Evolutionary conservation across 2,113 vertebrate genomes (phyloP).

Genomic region (Ptyas mucosa): DNA sequence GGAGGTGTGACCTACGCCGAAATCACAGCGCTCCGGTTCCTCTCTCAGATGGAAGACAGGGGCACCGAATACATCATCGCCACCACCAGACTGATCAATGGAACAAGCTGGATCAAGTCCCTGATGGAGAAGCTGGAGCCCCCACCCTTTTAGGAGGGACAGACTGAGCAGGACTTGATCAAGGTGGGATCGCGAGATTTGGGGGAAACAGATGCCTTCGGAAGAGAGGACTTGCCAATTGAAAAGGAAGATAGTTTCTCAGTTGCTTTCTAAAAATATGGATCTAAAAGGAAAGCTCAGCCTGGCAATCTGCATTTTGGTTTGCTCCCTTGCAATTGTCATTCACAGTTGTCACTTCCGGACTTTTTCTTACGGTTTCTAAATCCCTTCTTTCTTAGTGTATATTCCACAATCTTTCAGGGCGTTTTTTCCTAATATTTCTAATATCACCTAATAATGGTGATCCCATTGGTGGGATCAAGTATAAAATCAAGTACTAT

Average conservation of each 20-base stretch:
- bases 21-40: constrained; percentile 91
- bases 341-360: not conserved
- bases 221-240: not conserved
- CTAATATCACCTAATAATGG: too few species aligned
- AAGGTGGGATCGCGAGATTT: too few species aligned
- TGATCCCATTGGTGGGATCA: too few species aligned
- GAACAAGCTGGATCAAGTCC: constrained; percentile 90
- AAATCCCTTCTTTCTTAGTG: not conserved
- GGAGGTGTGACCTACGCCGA: constrained; percentile 94
- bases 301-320: not conserved
- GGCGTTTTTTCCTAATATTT: not conserved
- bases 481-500: too few species aligned
- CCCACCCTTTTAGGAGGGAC: constrained; percentile 63
- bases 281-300: not conserved
- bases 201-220: not conserved
- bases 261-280: not conserved
- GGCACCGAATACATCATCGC: constrained; percentile 95
- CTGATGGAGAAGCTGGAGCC: constrained; percentile 90
- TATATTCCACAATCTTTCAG: too few species aligned
- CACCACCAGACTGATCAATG: constrained; percentile 94
- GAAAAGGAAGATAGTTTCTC: too few species aligned
- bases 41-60: constrained; percentile 95
- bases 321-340: too few species aligned
- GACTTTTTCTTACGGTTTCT: not conserved
- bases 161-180: not conserved